Evolutionary conservation across 2,888 invertebrate genomes (phyloP), one percentile per base, ranked within the genome.

Genomic region (Trilocha varians): DNA sequence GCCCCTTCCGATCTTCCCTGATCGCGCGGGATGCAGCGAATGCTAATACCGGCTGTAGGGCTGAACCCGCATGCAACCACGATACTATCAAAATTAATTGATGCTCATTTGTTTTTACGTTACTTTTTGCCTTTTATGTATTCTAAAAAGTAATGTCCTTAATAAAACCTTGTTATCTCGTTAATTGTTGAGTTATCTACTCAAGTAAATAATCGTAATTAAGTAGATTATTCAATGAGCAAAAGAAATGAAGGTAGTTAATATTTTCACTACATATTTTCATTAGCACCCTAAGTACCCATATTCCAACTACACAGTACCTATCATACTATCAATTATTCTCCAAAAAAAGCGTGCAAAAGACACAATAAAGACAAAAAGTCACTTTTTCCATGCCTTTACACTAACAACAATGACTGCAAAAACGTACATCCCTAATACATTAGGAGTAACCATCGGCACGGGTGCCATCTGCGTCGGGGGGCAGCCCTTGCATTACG

Each of bases 1-100:
- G 76, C 76, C 84, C 83, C 80, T 82, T 80, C 82, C 76, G 79
- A 25, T 25, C 25, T 11, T 70, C 74, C 70, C 70, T 80, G 79
- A 77, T 75, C 80, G 76, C 71, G 70, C 68, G 77, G 75, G 82
- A 84, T 83, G 79, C 82, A 80, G 76, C 67, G 65, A 76, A 77
- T 77, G 73, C 70, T 77, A 76, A 79, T 72, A 72, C 68, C 34
- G 16, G 11, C 17, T 14, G 16, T 32, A 42, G 42, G 42, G 42
- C n/a, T 42, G 42, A 42, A 32, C 34, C 34, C 38, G 38, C 38
- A 15, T 40, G 40, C 17, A 34, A 6, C 15, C 13, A 32, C 11
- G 25, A 25, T 11, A 11, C 25, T 4, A 25, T 25, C 25, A 25
- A 25, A 1, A 25, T 25, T 25, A 25, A 25, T 9, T 25, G 11